Base-by-base conservation (phyloP, 2,888 invertebrate species). In the Erebia aethiops region DNA sequence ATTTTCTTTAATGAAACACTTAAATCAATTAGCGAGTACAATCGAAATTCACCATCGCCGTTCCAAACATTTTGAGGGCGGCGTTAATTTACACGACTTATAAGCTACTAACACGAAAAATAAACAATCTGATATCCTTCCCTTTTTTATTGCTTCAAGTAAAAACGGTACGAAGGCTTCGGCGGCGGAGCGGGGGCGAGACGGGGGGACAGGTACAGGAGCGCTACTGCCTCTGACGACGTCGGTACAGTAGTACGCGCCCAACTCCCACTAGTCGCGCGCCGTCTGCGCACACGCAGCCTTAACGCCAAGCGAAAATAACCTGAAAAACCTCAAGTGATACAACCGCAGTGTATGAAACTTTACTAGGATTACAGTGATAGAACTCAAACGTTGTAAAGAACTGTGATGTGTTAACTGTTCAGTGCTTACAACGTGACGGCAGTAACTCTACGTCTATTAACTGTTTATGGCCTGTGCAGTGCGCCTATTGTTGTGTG, bases 101-200 rank as follows among this genome's bases (percentile, higher is more conserved):
- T 90, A 88, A 83, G 89, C 91, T 90, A 89, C 91, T 91, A 92
- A 92, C 90, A 90, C 81, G 87, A 90, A 91, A 92, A 92, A 92
- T 91, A 91, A 92, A 92, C 91, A 92, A 92, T 85, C 78, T 83
- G 86, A 89, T 90, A 92, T 91, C 88, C 86, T 87, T 88, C 88
- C 91, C 87, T 91, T 92, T 91, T 92, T 92, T 92, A 90, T 90
- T 86, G 87, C 84, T 86, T 79, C 82, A 89, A 90, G 88, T 87
- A 89, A 90, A 87, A 90, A 90, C 87, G 78, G 82, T 84, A 82
- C 84, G 85, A 84, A 88, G 84, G 91, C 91, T 90, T 90, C 87
- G 82, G 84, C 78, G 75, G 75, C 78, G 76, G 77, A 76, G 74
- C 75, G 76, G 63, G 71, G 70, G 69, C 56, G 78, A 79, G 70